Conservation (phyloP, 2,888 invertebrate genomes). For the Dynastes grantii region DNA sequence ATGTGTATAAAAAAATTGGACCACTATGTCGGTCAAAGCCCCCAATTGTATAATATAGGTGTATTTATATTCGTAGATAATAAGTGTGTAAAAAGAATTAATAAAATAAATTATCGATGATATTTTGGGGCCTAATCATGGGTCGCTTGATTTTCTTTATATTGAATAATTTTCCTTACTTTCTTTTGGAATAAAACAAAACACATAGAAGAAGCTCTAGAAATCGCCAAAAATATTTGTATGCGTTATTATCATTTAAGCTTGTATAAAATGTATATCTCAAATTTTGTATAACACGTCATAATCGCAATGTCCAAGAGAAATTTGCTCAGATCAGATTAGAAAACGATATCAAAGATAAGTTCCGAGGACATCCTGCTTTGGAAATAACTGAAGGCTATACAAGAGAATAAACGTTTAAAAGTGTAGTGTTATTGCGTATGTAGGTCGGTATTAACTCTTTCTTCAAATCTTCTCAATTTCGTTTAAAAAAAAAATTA, state of each 20-base stretch:
- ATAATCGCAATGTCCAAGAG: neutral
- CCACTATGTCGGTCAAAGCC: slow-evolving; percentile 7
- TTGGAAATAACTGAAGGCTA: too few relatives aligned
- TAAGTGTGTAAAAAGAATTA: slow-evolving; percentile 7
- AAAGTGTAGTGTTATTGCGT: too few relatives aligned
- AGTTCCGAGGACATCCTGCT: too few relatives aligned
- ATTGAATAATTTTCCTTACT: neutral
- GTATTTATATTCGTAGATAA: slow-evolving; percentile 13
- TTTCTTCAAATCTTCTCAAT: too few relatives aligned
- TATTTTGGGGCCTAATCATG: neutral
- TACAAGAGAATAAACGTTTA: too few relatives aligned
- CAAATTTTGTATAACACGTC: neutral
- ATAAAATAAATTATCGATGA: neutral
- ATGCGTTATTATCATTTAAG: too few relatives aligned
- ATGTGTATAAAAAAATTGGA: neutral
- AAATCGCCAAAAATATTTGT: neutral
- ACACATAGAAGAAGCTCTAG: neutral
- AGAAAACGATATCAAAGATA: too few relatives aligned
- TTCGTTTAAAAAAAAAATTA: too few relatives aligned
- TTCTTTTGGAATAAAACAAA: neutral
- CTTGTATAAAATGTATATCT: neutral
- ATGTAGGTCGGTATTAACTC: too few relatives aligned
- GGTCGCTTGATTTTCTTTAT: neutral
- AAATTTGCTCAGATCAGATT: too few relatives aligned
- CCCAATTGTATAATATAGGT: neutral